Base-by-base conservation (phyloP, 1,140 invertebrate genomes). In the Leptopilina clavipes region DNA sequence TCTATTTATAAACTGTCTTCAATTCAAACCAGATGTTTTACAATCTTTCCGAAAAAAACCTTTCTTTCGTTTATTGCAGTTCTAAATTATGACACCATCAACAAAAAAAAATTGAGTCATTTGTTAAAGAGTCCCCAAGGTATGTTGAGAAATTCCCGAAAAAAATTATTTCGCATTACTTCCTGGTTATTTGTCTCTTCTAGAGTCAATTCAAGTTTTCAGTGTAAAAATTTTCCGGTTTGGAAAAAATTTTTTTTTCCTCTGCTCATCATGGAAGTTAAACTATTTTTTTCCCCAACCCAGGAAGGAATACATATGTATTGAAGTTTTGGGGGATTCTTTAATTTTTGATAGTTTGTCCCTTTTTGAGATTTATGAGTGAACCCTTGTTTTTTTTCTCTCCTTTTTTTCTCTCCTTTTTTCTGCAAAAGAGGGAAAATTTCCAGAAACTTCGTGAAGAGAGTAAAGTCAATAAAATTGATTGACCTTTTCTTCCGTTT, bases 401-500 rank as follows among this genome's bases (percentile, higher is more conserved):
- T n/a, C n/a, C n/a, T n/a, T n/a, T n/a, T n/a, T n/a, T n/a, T n/a
- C n/a, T n/a, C n/a, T 65, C 19, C 3, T 3, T 12, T 65, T 65
- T 31, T 65, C 5, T 25, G 11, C 56, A 65, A 6, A n/a, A n/a
- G 54, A 59, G 0, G 11, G 22, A 1, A 18, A 31, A 1, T 31
- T 65, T 25, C 56, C 56, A 22, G 22, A 65, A 25, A 7, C 56
- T 31, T 65, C 56, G 19, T 1, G 3, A 3, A 10, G 19, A 11
- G 19, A 25, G 25, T 65, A 14, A 25, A 19, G 22, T 65, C 56
- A 65, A 25, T 14, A 65, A 65, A 65, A 65, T 65, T 14, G 22
- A 31, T 65, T 25, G 56, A 65, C 59, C 25, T 65, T 31, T 31
- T 22, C 56, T 65, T 31, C 11, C 56, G 56, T n/a, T 25, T 25